phyloP scores from a whole-genome alignment of 2,888 invertebrate genomes.

The Plebejus melissa region DNA sequence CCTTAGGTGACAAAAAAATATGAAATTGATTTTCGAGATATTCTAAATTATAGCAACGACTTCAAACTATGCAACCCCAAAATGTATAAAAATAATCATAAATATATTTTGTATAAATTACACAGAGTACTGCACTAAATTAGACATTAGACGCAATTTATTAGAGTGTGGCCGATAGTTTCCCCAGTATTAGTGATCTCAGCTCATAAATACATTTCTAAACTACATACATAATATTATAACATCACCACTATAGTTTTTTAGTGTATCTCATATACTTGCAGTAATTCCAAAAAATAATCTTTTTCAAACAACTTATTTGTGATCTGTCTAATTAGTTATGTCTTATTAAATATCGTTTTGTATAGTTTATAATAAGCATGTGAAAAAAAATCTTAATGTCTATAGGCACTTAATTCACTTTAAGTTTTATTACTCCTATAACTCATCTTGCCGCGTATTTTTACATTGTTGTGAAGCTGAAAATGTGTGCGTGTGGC shows the following conservation, averaged over 20 bases:
- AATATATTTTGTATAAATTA: constrained; percentile 25
- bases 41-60: constrained; percentile 25
- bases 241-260: not conserved
- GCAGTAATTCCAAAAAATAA: not conserved
- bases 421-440: not conserved
- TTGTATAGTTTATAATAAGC: not conserved
- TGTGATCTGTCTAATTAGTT: not conserved
- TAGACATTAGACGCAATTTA: constrained; percentile 17
- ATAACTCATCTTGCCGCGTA: constrained; percentile 12
- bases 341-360: not conserved
- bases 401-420: not conserved
- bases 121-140: constrained; percentile 21
- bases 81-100: constrained; percentile 16
- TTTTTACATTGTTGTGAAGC: not conserved
- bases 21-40: not conserved
- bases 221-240: not conserved
- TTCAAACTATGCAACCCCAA: constrained; percentile 4
- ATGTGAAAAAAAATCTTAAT: not conserved
- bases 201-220: constrained; percentile 10
- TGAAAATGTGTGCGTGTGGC: not conserved
- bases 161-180: constrained; percentile 15
- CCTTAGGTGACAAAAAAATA: not conserved
- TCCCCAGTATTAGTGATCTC: constrained; percentile 26
- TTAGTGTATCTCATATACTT: not conserved
- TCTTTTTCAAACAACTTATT: not conserved